Conservation (phyloP, 2,113 vertebrate species). For the Abramis brama region DNA sequence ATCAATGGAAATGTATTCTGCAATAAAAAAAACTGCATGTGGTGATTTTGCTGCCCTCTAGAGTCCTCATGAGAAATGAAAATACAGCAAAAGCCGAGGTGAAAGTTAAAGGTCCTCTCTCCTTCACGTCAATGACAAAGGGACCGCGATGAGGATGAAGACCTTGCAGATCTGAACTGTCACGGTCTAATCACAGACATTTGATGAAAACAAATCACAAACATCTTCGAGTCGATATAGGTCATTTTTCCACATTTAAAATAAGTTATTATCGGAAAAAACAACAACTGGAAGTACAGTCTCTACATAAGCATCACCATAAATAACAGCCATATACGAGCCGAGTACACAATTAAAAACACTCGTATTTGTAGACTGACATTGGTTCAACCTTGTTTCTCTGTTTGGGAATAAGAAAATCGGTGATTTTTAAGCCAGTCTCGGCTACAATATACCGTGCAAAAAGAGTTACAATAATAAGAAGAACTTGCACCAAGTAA, state of each 20-base stretch:
- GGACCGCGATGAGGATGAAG: conserved; percentile 24
- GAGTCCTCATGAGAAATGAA: conserved; percentile 21
- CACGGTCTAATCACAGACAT: not conserved
- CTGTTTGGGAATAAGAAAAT: not conserved
- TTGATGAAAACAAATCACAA: not conserved
- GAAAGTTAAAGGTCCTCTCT: conserved; percentile 36
- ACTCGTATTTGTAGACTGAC: not conserved
- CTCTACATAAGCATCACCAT: not conserved
- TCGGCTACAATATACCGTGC: not conserved
- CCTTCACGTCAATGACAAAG: conserved; percentile 42
- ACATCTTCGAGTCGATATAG: not conserved
- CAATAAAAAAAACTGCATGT: no score
- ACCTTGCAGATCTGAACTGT: not conserved
- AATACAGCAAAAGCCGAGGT: conserved; percentile 33
- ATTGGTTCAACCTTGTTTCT: not conserved
- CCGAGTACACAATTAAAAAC: not conserved
- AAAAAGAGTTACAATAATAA: not conserved
- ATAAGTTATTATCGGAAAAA: not conserved
- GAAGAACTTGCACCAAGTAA: conserved; percentile 33
- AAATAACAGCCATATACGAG: conserved; percentile 4
- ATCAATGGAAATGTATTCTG: not conserved
- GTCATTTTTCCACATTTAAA: not conserved
- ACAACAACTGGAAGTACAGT: not conserved
- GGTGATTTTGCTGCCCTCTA: conserved; percentile 36
- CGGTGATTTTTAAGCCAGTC: not conserved